Conservation (phyloP, 2,797 vertebrate genomes). For the Hypotaenidia philippensis region DNA sequence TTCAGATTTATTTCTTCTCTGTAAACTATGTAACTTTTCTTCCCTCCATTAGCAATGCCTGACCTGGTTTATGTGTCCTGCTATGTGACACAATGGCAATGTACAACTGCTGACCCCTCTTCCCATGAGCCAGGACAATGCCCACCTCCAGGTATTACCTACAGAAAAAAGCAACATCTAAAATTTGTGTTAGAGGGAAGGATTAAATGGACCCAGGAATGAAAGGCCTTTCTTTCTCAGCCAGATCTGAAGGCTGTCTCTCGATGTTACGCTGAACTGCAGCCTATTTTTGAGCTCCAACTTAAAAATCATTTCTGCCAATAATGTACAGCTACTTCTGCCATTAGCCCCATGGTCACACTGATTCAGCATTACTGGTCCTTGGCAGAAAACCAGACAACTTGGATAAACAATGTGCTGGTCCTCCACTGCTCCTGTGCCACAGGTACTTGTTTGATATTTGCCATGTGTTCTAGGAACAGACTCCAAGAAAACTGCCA, state of each 20-base stretch:
- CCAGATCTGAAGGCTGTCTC: background rate
- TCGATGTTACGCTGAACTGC: background rate
- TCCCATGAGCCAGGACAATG: background rate
- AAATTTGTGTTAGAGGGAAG: background rate
- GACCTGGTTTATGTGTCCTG: background rate
- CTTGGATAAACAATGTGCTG: background rate
- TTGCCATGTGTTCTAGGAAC: background rate
- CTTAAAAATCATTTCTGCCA: background rate
- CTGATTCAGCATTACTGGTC: background rate
- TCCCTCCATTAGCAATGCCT: background rate
- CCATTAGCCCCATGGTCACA: background rate
- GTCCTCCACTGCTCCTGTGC: background rate
- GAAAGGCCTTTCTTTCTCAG: background rate
- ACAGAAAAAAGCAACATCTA: background rate
- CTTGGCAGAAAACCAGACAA: background rate
- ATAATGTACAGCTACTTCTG: background rate
- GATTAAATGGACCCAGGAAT: background rate
- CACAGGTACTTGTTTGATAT: background rate
- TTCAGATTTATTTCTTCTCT: background rate
- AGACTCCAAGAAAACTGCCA: background rate
- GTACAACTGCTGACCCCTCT: background rate
- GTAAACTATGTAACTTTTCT: background rate
- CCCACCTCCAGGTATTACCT: background rate
- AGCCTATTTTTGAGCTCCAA: background rate
- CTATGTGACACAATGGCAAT: background rate